Evolutionary conservation across 1,140 invertebrate genomes (phyloP), one percentile per base, ranked within the genome.

Genomic region (Scaptomyza hsui): DNA sequence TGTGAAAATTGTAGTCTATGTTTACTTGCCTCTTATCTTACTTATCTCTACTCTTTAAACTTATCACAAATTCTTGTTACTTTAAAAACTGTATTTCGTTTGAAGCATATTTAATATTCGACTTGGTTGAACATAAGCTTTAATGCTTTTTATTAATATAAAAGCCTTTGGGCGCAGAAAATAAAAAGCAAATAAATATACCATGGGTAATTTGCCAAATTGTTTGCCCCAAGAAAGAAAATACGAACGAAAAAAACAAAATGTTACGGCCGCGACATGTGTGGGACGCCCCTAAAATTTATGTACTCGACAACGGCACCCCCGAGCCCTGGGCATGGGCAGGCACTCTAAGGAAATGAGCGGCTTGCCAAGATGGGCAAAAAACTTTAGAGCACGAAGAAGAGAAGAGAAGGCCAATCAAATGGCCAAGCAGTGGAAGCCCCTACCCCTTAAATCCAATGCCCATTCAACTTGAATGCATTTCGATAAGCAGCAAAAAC

Each of bases 391-490:
- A n/a, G n/a, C n/a, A n/a, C n/a, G n/a, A 32, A 64, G 32, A 72
- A 51, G 42, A 29, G 37, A 45, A 51, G 24, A 39, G 41, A 60
- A 26, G 55, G 64, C 73, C 76, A 80, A 86, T 85, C 69, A 80
- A 68, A 67, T 61, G 52, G 32, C 61, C 35, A 52, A 35, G 15
- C 15, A 9, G 16, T 15, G 5, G 19, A 35, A 44, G 60, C 15
- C 45, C 19, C 19, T 21, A 2, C 19, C 19, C 9, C 45, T 4
- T 41, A 53, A 77, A 78, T 75, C 55, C 76, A 85, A 86, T 77
- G 69, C 41, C 74, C 77, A 86, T 86, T 83, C 79, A 85, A 75
- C 62, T 72, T 75, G 72, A 83, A 83, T 86, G 81, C 81, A 80
- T 86, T 81, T 74, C 48, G 57, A 75, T 68, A 73, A 83, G 71